Evolutionary conservation across 1,140 invertebrate species (phyloP), one percentile per base, ranked within the genome.

Genomic region (Octopus bimaculoides): DNA sequence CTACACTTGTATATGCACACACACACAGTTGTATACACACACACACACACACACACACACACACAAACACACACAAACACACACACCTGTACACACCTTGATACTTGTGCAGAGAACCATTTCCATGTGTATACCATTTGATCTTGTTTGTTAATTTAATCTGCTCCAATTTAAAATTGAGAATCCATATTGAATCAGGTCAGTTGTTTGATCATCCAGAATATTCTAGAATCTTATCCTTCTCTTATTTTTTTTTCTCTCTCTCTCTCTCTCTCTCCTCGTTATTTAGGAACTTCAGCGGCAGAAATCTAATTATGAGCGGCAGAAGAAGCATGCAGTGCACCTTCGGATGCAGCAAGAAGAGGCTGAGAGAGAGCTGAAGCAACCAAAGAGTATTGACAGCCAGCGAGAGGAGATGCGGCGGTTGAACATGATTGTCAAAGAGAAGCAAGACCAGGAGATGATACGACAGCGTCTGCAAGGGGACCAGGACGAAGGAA

Each of bases 321-420:
- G 74, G 17, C 26, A 52, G 20, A 75, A 75, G 5, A 75, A 75
- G 20, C 8, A 52, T 14, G 74, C 74, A 7, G 74, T 41, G 17
- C 74, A 75, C 20, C 74, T 75, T 75, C 74, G 74, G 52, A 52
- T 75, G 74, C 17, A 75, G 74, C 74, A 75, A 7, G 74, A 75
- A 53, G 74, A 75, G 17, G 74, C 20, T 41, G 74, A 75, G 7
- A 5, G 74, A 41, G 74, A 75, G 52, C 61, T 14, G 3, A 12
- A 14, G 12, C 61, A n/a, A 66, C 61, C n/a, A n/a, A 12, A 66
- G 61, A 12, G n/a, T 12, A 1, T 14, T 1, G 74, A 74, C 9
- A 52, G 41, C 10, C 10, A 74, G 73, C 73, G 73, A 14, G 73
- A 74, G 20, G 73, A 75, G 41, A 75, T 14, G 52, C 74, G 74